These are phyloP conservation scores for Melanotaenia maccullochi DNA, from an alignment of 2,797 vertebrate genomes.

Conservation along the genomic window DNA sequence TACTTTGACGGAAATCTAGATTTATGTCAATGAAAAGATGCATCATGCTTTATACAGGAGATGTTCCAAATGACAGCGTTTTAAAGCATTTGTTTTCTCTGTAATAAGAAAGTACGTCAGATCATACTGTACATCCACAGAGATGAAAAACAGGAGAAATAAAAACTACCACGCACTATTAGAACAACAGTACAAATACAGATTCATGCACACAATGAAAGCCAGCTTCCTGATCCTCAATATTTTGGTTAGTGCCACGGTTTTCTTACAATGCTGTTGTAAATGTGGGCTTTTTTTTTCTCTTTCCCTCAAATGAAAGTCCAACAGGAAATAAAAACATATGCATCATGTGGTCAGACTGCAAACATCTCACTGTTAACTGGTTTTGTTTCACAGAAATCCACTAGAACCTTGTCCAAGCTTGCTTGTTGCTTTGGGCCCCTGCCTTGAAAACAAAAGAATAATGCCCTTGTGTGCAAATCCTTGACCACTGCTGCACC, in stretches of 20 bases:
- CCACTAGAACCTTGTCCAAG: constrained; percentile 23
- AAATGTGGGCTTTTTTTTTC: constrained; percentile 58
- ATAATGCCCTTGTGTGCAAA: constrained; percentile 78
- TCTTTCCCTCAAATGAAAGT: constrained; percentile 44
- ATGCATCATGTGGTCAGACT: constrained; percentile 46
- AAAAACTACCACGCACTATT: constrained; percentile 67
- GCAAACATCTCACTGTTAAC: constrained; percentile 30
- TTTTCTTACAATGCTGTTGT: constrained; percentile 79
- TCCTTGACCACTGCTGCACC: constrained; percentile 32
- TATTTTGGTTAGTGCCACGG: constrained; percentile 82
- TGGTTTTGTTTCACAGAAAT: constrained; percentile 28
- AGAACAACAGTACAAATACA: constrained; percentile 84
- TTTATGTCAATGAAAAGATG: constrained; percentile 41
- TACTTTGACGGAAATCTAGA: constrained; percentile 16
- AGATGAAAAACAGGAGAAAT: constrained; percentile 59
- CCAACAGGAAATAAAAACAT: constrained; percentile 5
- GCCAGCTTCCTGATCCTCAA: constrained; percentile 83
- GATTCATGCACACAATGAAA: constrained; percentile 86
- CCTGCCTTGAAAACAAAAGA: constrained; percentile 64
- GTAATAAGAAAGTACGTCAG: constrained; percentile 39
- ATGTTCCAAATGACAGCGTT: constrained; percentile 33
- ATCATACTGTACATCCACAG: constrained; percentile 63
- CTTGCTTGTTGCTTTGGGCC: constrained; percentile 65
- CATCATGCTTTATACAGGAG: constrained; percentile 41
- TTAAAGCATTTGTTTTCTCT: constrained; percentile 59